Evolutionary conservation across 2,797 vertebrate species (phyloP).

Genomic region (Sebastes itinus): DNA sequence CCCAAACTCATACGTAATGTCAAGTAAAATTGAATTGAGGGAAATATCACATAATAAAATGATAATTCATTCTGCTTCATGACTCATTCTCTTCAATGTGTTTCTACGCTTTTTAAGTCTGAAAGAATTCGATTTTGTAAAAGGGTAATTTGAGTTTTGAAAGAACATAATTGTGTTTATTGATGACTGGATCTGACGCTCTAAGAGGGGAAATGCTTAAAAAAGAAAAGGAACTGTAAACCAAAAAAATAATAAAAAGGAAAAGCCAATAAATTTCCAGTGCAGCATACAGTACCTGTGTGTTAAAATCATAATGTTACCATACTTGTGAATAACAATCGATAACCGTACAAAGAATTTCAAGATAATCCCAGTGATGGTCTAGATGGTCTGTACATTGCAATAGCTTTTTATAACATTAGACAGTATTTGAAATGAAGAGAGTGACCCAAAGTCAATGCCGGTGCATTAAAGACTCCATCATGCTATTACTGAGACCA

Average conservation of each 20-base stretch:
- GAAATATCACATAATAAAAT: neutral
- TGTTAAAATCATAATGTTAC: neutral
- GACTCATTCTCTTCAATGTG: neutral
- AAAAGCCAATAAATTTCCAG: neutral
- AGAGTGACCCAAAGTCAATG: slow-evolving; percentile 21
- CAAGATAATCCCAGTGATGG: neutral
- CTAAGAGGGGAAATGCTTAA: neutral
- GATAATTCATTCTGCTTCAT: neutral
- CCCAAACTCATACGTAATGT: neutral
- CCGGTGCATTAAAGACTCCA: slow-evolving; percentile 23
- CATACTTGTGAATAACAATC: neutral
- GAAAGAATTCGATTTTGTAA: neutral
- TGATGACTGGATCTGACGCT: neutral
- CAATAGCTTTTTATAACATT: neutral
- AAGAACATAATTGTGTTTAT: neutral
- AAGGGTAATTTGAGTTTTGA: neutral
- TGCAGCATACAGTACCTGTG: neutral
- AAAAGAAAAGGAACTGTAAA: neutral
- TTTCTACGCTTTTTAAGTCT: neutral
- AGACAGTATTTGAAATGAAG: slow-evolving; percentile 19
- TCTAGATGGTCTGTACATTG: neutral
- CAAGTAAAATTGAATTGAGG: neutral
- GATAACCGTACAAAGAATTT: neutral
- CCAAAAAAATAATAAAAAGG: neutral
- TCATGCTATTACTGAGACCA: slow-evolving; percentile 35